phyloP scores from a whole-genome alignment of 2,113 vertebrate species.

The Passer domesticus region DNA sequence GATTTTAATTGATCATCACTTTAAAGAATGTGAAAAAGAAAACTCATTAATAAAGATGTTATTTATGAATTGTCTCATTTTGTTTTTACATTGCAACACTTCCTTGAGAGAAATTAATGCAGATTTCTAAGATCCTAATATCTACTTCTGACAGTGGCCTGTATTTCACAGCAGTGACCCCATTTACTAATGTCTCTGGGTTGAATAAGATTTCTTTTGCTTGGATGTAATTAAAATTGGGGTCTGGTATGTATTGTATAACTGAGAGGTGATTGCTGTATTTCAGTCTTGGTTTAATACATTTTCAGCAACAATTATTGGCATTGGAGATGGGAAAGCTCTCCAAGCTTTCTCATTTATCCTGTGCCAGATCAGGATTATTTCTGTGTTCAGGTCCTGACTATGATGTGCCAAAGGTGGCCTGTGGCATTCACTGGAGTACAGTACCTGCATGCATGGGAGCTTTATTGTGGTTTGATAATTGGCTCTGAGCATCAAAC shows the following conservation, averaged over 20 bases:
- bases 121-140: not conserved
- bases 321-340: not conserved
- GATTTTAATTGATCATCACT: conserved; percentile 30
- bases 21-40: conserved; percentile 47
- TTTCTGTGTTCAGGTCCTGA: not conserved
- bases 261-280: not conserved
- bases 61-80: conserved; percentile 32
- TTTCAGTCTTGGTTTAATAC: not conserved
- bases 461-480: not conserved
- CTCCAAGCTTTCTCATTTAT: not conserved
- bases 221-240: not conserved
- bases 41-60: conserved; percentile 47
- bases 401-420: conserved; percentile 43
- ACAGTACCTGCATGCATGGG: not conserved
- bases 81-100: not conserved
- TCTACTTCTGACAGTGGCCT: not conserved
- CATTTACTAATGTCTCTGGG: not conserved
- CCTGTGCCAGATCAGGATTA: not conserved
- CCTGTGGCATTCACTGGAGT: not conserved
- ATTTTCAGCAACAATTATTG: not conserved
- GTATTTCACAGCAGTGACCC: not conserved
- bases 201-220: not conserved
- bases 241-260: not conserved
- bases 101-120: not conserved
- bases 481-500: not conserved